Base-by-base conservation (phyloP, 2,888 invertebrate genomes). In the Bursaphelenchus okinawaensis region DNA sequence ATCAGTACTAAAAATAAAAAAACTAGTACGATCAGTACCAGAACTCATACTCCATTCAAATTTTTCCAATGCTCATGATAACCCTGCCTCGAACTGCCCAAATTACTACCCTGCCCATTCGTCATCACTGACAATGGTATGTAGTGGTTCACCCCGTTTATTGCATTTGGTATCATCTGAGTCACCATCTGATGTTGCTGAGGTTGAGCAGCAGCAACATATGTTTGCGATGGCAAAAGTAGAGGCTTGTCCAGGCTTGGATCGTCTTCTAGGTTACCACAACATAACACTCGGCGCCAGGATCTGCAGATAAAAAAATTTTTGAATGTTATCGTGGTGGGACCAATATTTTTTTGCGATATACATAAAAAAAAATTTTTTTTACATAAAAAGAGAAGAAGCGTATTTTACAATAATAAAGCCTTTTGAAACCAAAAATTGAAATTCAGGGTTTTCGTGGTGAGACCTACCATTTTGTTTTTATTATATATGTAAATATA, bases 81-180 rank as follows among this genome's bases (percentile, higher is more conserved):
- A n/a, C 40, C 40, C 40, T 40, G 40, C 40, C 40, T 12, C 12
- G 40, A 40, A n/a, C 40, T 40, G 16, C 40, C 40, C 40, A 40
- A 40, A 40, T 40, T 40, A 50, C 60, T 22, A 40, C 51, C 40
- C 24, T 26, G 23, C 12, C 66, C 68, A 24, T 62, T 26, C 16
- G 62, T 67, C 67, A 67, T 67, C 23, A 68, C 60, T 16, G 64
- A 65, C 52, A 68, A 55, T n/a, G 68, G 68, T 16, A 68, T 71
- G 62, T 68, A 68, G 24, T 70, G 70, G n/a, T 60, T 69, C 12
- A 51, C 40, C 7, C 63, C 65, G 23, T 54, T 51, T n/a, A n/a
- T n/a, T 12, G 66, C 57, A 16, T 65, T 65, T 3, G 66, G 63
- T 4, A 64, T 40, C 29, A 24, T 20, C 12, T 64, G 63, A 8